Evolutionary conservation across 2,113 vertebrate species (phyloP), one percentile per base, ranked within the genome.

Genomic region (Corythornis cristatus): DNA sequence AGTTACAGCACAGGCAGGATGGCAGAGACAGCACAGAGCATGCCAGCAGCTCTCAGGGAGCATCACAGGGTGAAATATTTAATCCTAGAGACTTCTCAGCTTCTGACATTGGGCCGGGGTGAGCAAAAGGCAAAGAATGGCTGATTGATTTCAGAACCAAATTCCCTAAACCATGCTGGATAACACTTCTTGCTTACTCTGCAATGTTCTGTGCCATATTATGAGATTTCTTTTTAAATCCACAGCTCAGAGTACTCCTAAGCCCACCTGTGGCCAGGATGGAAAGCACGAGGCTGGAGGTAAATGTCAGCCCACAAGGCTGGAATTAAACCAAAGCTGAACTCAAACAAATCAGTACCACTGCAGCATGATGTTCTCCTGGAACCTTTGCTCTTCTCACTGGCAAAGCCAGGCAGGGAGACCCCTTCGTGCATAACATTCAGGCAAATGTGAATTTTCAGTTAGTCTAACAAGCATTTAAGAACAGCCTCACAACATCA

Each of bases 231-330:
- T 79, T 76, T 61, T 70, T 18, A 58, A 74, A 43, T 51, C 33
- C 60, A 26, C 1, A 57, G 45, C 61, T 33, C 9, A 13, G 43
- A 77, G 31, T 4, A n/a, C 23, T 48, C 53, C 31, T 16, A 53
- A 93, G 26, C 22, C 31, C 31, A 12, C 29, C 54, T 58, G 64
- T 26, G 54, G 29, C 71, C 54, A 40, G 50, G 71, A 51, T 10
- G 33, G 45, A 79, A 26, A 75, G 65, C 43, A 74, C 0, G 0
- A 82, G 67, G 21, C 75, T 92, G 64, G 46, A 73, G 64, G 42
- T 77, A 93, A 93, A 94, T 73, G 88, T 94, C 90, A 95, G 75
- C 61, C 43, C 43, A 58, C 31, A 57, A 71, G 65, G 28, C 53
- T 85, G 66, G 37, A 37, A 56, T 23, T 31, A 75, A 60, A 93